Evolutionary conservation across 2,797 vertebrate species (phyloP).

Genomic region (Thaleichthys pacificus): DNA sequence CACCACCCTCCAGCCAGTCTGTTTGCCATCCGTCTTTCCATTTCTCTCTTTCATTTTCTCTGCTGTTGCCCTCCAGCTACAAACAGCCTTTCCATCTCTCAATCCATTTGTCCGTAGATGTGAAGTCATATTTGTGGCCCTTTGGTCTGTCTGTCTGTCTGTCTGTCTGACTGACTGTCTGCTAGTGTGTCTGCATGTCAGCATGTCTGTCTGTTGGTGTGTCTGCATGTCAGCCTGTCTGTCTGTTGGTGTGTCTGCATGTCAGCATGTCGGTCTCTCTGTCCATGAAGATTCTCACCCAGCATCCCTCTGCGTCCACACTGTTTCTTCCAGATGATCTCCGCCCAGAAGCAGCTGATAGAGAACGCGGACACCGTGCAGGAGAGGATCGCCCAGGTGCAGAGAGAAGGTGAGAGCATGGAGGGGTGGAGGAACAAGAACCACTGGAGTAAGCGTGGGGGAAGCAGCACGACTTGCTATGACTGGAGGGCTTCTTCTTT

Average conservation of each 20-base stretch:
- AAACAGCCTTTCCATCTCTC: not conserved
- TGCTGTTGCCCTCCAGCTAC: not conserved
- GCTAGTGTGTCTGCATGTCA: constrained; percentile 3
- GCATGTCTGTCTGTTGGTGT: not conserved
- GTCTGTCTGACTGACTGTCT: not conserved
- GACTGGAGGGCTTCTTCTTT: not conserved
- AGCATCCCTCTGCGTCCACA: constrained; percentile 19
- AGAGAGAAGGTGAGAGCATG: constrained; percentile 86
- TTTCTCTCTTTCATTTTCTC: not conserved
- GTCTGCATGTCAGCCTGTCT: not conserved
- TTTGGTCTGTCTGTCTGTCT: not conserved
- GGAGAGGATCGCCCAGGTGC: constrained; percentile 90
- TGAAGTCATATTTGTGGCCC: not conserved
- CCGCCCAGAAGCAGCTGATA: constrained; percentile 90
- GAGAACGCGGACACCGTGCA: constrained; percentile 87
- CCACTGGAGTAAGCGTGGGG: not conserved
- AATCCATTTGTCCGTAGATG: not conserved
- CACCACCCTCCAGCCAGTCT: not conserved
- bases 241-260: not conserved
- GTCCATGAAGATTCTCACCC: not conserved
- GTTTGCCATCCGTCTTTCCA: not conserved
- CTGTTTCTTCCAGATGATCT: constrained; percentile 85
- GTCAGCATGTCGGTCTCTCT: not conserved
- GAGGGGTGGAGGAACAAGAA: not conserved
- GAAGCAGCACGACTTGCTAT: not conserved